Percentiles rank a stretch among this genome's conserved stretches.
phyloP scores from a whole-genome alignment of 2,888 invertebrate species.

The Spialia ferax region DNA sequence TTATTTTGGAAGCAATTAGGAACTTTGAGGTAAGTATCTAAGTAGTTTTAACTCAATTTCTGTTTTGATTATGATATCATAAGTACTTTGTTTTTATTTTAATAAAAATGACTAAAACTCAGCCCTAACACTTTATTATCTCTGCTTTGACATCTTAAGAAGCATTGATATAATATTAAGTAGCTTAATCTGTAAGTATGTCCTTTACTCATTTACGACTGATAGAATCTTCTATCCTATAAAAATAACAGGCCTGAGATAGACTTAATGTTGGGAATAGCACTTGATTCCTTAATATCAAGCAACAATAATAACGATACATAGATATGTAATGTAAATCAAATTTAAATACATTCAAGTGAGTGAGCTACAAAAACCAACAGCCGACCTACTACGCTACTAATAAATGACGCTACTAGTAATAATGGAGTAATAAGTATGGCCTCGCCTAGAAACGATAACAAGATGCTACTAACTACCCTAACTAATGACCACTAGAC shows the following conservation, averaged over 20 bases:
- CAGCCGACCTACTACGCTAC: slow-evolving; percentile 56
- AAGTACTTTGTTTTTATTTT: background rate
- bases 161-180: too few species aligned
- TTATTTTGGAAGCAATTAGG: background rate
- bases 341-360: background rate
- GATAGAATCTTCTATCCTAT: too few species aligned
- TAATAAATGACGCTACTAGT: slow-evolving; percentile 72
- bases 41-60: too few species aligned
- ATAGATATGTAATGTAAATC: too few species aligned
- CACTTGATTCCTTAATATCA: background rate
- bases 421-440: slow-evolving; percentile 71
- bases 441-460: slow-evolving; percentile 81
- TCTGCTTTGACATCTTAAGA: too few species aligned
- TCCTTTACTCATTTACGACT: too few species aligned
- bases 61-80: background rate
- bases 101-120: too few species aligned
- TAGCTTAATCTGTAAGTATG: too few species aligned
- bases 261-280: too few species aligned
- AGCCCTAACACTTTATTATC: too few species aligned
- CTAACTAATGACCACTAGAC: slow-evolving; percentile 58
- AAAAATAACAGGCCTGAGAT: too few species aligned
- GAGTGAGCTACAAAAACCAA: slow-evolving; percentile 41
- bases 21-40: background rate
- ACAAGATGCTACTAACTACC: slow-evolving; percentile 61
- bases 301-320: background rate